Conservation (phyloP, 1,140 invertebrate species). For the Psilanteris sp. region DNA sequence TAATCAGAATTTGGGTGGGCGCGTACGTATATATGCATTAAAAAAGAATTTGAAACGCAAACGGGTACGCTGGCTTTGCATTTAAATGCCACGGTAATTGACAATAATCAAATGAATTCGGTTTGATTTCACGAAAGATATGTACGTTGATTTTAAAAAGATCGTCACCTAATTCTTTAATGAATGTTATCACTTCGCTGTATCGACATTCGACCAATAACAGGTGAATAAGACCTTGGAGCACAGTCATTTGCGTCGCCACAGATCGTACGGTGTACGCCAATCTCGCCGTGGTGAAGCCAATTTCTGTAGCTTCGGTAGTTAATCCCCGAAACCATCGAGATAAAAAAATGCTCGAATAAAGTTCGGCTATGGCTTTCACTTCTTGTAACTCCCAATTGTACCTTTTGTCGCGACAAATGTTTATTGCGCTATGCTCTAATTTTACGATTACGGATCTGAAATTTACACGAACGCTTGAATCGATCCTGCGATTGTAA, state of each 20-base stretch:
- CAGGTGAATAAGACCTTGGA: constrained; percentile 75
- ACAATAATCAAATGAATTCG: too few species aligned
- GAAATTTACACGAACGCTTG: too few species aligned
- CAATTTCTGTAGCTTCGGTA: constrained; percentile 72
- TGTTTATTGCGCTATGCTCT: constrained; percentile 69
- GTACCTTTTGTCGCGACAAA: constrained; percentile 73
- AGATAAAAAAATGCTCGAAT: constrained; percentile 77
- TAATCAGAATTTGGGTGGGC: constrained; percentile 23
- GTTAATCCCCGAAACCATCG: constrained; percentile 76
- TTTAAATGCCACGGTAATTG: background rate
- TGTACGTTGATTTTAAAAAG: background rate
- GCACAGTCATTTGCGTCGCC: constrained; percentile 68
- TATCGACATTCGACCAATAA: constrained; percentile 72
- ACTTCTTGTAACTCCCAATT: constrained; percentile 77
- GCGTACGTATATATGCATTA: too few species aligned
- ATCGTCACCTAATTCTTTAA: constrained; percentile 75
- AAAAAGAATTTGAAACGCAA: background rate
- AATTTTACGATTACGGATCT: constrained; percentile 62
- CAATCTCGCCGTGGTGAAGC: constrained; percentile 74
- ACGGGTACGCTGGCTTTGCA: background rate
- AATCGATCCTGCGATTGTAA: too few species aligned
- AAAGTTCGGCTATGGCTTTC: constrained; percentile 76
- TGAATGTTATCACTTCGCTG: constrained; percentile 69
- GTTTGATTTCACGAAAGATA: too few species aligned
- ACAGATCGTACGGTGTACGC: constrained; percentile 70